phyloP scores from a whole-genome alignment of 1,140 invertebrate genomes.

The Caenorhabditis remanei region DNA sequence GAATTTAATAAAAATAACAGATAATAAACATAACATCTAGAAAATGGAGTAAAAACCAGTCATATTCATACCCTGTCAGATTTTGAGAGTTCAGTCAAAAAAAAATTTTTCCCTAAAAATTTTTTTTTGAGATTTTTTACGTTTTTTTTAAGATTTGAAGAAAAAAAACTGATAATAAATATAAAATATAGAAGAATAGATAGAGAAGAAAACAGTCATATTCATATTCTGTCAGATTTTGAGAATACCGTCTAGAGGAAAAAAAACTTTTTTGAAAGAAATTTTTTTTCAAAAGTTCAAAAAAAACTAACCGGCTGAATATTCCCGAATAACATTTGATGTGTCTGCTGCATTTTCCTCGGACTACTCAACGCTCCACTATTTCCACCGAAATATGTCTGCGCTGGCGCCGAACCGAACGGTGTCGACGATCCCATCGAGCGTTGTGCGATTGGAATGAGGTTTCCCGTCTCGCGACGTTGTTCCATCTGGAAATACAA shows the following conservation, averaged over 20 bases:
- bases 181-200: too few species aligned
- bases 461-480: conserved; percentile 59
- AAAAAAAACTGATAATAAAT: not conserved
- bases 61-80: too few species aligned
- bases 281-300: not conserved
- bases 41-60: too few species aligned
- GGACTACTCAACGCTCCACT: not conserved
- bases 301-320: conserved; percentile 41
- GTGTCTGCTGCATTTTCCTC: conserved; percentile 58
- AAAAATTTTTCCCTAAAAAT: too few species aligned
- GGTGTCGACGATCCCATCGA: conserved; percentile 13
- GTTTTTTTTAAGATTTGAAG: not conserved
- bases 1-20: too few species aligned
- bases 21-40: too few species aligned
- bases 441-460: conserved; percentile 53
- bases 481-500: conserved; percentile 51
- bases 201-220: too few species aligned
- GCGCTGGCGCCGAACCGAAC: conserved; percentile 51
- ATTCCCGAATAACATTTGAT: conserved; percentile 31
- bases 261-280: not conserved
- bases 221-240: conserved; percentile 13
- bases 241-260: not conserved
- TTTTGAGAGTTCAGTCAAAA: too few species aligned
- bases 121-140: not conserved
- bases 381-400: conserved; percentile 7